Percentiles rank a stretch among this genome's conserved stretches.
These are phyloP conservation scores for Glossophaga mutica DNA, from an alignment of 2,797 vertebrate species.

Conservation along the genomic window DNA sequence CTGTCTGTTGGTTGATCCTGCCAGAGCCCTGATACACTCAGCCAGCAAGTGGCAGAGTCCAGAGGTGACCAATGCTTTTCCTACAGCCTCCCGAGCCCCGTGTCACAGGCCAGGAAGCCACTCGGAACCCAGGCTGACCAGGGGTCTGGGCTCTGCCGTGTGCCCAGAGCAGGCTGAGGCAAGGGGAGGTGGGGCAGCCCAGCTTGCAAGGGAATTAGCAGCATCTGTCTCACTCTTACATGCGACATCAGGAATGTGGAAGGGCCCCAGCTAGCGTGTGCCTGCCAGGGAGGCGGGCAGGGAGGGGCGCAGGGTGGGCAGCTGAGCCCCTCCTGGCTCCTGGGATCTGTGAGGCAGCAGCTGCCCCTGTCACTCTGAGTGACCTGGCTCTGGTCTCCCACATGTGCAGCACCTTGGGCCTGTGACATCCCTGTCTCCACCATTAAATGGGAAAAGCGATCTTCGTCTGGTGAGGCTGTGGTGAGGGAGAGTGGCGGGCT, in stretches of 20 bases:
- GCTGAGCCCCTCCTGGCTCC: not conserved
- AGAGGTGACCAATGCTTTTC: not conserved
- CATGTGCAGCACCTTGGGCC: not conserved
- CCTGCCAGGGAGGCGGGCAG: slow-evolving; percentile 50
- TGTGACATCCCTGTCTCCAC: not conserved
- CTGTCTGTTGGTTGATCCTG: not conserved
- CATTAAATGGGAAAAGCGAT: not conserved
- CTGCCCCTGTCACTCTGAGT: slow-evolving; percentile 53
- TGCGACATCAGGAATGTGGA: slow-evolving; percentile 83
- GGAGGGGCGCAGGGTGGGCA: not conserved
- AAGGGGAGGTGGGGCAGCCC: not conserved
- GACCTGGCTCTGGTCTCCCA: not conserved
- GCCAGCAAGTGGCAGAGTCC: not conserved
- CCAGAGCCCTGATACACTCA: not conserved
- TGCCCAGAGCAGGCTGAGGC: not conserved
- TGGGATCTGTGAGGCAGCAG: slow-evolving; percentile 37
- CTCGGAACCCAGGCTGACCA: not conserved
- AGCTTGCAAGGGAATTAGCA: slow-evolving; percentile 72
- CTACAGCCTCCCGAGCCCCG: not conserved
- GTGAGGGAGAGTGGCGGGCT: not conserved
- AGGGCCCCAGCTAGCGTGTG: slow-evolving; percentile 29
- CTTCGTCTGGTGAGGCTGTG: not conserved
- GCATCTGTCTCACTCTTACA: slow-evolving; percentile 85
- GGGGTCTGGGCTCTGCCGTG: not conserved
- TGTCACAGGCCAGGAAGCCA: not conserved